Evolutionary conservation across 2,113 vertebrate genomes (phyloP).

Genomic region (Chionomys nivalis): DNA sequence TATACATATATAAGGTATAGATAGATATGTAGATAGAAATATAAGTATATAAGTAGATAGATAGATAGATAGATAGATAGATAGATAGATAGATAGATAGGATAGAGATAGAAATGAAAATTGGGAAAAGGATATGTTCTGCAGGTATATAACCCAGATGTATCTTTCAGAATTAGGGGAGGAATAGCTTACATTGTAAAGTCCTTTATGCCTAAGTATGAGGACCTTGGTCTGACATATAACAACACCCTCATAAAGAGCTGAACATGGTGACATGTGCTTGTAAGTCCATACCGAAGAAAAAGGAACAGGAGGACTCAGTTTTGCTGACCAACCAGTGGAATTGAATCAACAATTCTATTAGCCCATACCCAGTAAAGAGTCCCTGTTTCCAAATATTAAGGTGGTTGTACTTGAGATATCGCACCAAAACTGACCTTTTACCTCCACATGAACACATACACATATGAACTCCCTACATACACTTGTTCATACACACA

Average conservation of each 20-base stretch:
- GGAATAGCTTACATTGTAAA: background rate
- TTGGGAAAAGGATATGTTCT: background rate
- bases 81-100: background rate
- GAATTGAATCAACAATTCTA: background rate
- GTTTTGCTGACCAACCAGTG: background rate
- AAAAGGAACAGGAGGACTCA: background rate
- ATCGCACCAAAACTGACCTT: too few species aligned
- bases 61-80: background rate
- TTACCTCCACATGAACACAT: background rate
- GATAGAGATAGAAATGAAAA: background rate
- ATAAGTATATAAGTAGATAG: background rate
- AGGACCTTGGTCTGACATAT: background rate
- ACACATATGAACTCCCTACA: background rate
- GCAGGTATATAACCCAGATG: background rate
- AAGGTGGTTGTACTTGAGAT: background rate
- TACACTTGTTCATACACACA: background rate
- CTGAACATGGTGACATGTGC: too few species aligned
- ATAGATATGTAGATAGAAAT: background rate
- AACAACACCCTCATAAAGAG: background rate
- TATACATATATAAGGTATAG: background rate
- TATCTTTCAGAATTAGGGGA: background rate
- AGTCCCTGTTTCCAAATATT: background rate
- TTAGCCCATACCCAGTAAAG: background rate
- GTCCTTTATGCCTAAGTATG: background rate
- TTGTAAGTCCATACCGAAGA: background rate